Conservation (phyloP, 2,113 vertebrate species). For the Ptilonorhynchus violaceus region DNA sequence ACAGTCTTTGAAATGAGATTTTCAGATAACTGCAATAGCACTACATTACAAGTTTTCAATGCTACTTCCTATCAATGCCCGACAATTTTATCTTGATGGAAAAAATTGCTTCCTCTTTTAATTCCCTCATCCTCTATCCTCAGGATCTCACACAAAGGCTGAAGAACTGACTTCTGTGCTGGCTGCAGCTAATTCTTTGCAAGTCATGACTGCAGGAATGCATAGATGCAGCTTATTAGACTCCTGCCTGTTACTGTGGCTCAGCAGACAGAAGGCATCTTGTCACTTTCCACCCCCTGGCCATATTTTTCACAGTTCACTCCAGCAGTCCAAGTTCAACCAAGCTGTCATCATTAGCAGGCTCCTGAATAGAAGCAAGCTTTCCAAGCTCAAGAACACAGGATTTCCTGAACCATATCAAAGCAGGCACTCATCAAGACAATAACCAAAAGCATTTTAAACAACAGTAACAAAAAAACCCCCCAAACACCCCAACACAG, state of each 20-base stretch:
- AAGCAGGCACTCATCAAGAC: conserved; percentile 9
- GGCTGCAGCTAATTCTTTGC: not conserved
- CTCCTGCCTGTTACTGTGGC: not conserved
- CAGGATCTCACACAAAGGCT: not conserved
- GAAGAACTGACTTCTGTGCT: not conserved
- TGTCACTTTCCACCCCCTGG: not conserved
- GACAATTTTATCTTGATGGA: not conserved
- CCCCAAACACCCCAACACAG: not conserved
- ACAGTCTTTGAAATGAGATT: not conserved
- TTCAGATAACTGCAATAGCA: not conserved
- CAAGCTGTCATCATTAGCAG: not conserved
- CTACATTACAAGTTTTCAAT: not conserved
- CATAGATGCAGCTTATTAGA: not conserved
- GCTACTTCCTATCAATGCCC: not conserved
- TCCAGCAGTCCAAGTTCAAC: not conserved
- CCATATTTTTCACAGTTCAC: not conserved
- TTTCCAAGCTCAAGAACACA: conserved; percentile 26
- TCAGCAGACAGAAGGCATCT: not conserved
- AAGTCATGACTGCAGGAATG: not conserved
- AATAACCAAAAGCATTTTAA: conserved; percentile 19
- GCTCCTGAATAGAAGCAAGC: not conserved
- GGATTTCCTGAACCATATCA: conserved; percentile 50
- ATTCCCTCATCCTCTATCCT: not conserved
- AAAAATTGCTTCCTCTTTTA: not conserved
- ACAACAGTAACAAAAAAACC: not conserved